phyloP scores from a whole-genome alignment of 2,888 invertebrate genomes.

The Cloeon dipterum region DNA sequence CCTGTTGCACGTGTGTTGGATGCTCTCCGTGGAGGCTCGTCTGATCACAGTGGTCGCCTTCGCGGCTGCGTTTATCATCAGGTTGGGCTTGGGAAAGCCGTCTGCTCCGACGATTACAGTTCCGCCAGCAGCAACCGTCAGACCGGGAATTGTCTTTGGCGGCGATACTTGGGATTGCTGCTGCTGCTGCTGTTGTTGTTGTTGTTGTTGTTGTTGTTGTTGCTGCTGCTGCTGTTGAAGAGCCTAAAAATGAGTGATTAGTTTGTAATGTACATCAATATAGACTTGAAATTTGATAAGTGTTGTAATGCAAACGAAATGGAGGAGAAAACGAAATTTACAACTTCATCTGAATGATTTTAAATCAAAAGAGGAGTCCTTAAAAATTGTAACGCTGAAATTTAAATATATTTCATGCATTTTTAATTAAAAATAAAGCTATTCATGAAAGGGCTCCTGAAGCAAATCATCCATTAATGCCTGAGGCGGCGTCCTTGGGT shows the following conservation, averaged over 20 bases:
- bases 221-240: constrained; percentile 11
- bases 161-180: constrained; percentile 10
- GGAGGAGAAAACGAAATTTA: too few species aligned
- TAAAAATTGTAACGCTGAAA: too few species aligned
- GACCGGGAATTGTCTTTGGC: constrained; percentile 9
- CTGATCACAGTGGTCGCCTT: background rate
- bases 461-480: too few species aligned
- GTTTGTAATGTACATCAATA: background rate
- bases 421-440: too few species aligned
- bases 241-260: constrained; percentile 24
- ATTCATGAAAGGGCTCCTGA: too few species aligned
- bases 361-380: too few species aligned
- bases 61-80: background rate
- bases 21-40: background rate
- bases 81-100: background rate
- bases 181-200: constrained; percentile 8
- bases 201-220: constrained; percentile 9
- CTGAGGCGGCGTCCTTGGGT: too few species aligned
- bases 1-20: constrained; percentile 1
- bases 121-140: background rate
- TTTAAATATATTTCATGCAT: too few species aligned
- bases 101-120: background rate
- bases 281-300: too few species aligned
- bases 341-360: too few species aligned
- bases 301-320: too few species aligned